Evolutionary conservation across 2,113 vertebrate species (phyloP).

Genomic region (Engraulis encrasicolus): DNA sequence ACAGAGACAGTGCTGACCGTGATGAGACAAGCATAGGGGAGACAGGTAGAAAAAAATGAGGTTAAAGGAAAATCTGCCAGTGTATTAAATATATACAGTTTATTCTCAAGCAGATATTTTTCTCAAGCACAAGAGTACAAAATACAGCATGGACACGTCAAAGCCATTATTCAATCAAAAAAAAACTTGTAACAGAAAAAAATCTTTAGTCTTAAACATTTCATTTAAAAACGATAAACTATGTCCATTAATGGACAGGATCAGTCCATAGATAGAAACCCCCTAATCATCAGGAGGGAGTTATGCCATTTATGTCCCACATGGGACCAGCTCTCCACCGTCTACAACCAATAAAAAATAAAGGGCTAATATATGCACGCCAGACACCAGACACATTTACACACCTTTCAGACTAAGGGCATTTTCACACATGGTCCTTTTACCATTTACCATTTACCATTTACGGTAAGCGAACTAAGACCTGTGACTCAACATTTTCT

Average conservation of each 20-base stretch:
- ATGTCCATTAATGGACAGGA: neutral
- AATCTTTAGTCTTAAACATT: neutral
- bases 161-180: too few species aligned
- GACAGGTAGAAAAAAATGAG: neutral
- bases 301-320: neutral
- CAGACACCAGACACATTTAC: neutral
- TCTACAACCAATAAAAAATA: neutral
- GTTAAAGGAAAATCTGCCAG: too few species aligned
- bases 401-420: too few species aligned
- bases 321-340: neutral
- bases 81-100: too few species aligned
- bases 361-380: neutral
- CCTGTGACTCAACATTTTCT: too few species aligned
- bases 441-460: too few species aligned
- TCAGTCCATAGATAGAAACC: neutral
- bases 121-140: neutral
- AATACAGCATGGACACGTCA: too few species aligned
- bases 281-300: neutral
- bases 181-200: too few species aligned
- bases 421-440: too few species aligned
- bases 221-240: neutral
- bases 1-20: slow-evolving; percentile 32
- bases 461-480: too few species aligned
- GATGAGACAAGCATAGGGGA: slow-evolving; percentile 19
- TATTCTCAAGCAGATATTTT: neutral